Evolutionary conservation across 2,888 invertebrate genomes (phyloP), one percentile per base, ranked within the genome.

Genomic region (Caenorhabditis imperialis): DNA sequence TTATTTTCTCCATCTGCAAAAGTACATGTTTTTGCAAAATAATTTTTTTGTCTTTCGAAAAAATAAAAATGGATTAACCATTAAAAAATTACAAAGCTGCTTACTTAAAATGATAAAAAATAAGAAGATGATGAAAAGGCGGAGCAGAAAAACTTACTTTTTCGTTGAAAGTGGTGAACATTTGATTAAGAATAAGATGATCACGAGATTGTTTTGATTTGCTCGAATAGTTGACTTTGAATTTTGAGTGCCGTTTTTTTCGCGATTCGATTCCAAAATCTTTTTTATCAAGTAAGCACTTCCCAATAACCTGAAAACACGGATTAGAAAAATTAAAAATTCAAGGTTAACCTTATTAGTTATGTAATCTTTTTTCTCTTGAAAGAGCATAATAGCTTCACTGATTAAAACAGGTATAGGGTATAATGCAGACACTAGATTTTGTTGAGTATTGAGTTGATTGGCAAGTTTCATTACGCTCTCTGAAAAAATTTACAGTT

Each of bases 381-480:
- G 75, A 35, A 70, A 75, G 18, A 63, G 18, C 75, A 75, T 75
- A 16, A 75, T 33, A 5, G 75, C 75, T 58, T 75, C 75, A 54
- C 75, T 75, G 16, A 75, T 75, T 12, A 75, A 33, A 12, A 75
- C 47, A 14, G 75, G 58, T n/a, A 75, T 48, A 0, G 75, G 75
- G 22, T 53, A 42, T 0, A 75, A 40, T 8, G 75, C 51, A 1
- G 69, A 70, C 3, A 75, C 58, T 14, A 75, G 16, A 12, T 70
- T 75, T 30, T 75, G 75, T 6, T 54, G 44, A 14, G 57, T 37
- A 20, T 70, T 75, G 33, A 75, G 20, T 20, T 57, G 62, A 25
- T 51, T 45, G 1, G 69, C 62, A 18, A 75, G 61, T 40, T 58
- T 62, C 1, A 58, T 50, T 30, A 75, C 30, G n/a, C 38, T 62